A percentile compares a stretch with the other conserved stretches of the same genome.
Evolutionary conservation across 2,797 vertebrate species (phyloP).

Genomic region (Xiphophorus birchmanni): DNA sequence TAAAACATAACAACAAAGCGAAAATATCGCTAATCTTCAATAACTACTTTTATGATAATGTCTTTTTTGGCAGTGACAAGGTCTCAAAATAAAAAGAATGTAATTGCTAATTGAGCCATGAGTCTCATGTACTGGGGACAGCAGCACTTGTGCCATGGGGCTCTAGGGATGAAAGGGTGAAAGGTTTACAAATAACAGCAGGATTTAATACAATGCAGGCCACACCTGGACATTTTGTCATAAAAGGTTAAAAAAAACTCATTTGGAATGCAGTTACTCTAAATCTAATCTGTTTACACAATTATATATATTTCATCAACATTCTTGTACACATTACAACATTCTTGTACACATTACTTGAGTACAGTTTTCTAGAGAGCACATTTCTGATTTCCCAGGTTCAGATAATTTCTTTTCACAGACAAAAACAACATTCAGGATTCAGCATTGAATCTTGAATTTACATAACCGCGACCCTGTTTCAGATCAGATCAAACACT

Average conservation of each 20-base stretch:
- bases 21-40: not conserved
- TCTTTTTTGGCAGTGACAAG: not conserved
- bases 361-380: not conserved
- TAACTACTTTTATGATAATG: not conserved
- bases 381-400: not conserved
- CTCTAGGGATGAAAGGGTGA: not conserved
- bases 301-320: not conserved
- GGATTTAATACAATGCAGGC: not conserved
- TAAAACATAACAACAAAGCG: not conserved
- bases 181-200: not conserved
- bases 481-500: too few species aligned
- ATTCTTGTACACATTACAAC: not conserved
- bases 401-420: not conserved
- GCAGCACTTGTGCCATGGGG: too few species aligned
- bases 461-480: too few species aligned
- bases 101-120: not conserved
- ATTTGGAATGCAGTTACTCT: not conserved
- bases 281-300: not conserved
- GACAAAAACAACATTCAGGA: not conserved
- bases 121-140: too few species aligned
- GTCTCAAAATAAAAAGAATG: not conserved
- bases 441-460: too few species aligned
- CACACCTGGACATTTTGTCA: not conserved
- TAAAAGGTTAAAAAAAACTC: not conserved
- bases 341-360: not conserved